phyloP scores from a whole-genome alignment of 2,888 invertebrate genomes.

The Alloplasta piceator region DNA sequence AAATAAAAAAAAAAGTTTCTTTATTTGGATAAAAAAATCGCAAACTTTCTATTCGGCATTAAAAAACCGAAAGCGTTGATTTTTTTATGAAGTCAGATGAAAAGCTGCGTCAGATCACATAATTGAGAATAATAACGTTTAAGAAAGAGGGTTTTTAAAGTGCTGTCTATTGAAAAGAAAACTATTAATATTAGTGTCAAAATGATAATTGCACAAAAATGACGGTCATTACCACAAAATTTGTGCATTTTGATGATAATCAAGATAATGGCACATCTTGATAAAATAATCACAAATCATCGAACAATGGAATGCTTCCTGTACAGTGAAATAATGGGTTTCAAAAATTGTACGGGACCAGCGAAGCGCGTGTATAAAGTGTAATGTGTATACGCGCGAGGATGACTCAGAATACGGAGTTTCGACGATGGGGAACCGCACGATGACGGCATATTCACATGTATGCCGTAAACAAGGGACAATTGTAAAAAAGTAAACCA shows the following conservation, averaged over 20 bases:
- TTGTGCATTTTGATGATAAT: background rate
- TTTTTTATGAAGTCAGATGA: too few species aligned
- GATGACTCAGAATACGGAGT: slow-evolving; percentile 46
- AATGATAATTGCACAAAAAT: background rate
- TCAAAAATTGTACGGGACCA: background rate
- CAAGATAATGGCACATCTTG: background rate
- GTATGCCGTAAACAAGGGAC: slow-evolving; percentile 65
- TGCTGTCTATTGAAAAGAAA: background rate
- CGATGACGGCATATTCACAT: slow-evolving; percentile 60
- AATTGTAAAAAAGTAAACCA: slow-evolving; percentile 65
- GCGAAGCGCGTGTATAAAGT: slow-evolving; percentile 10
- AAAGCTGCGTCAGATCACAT: too few species aligned
- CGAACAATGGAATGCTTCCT: background rate
- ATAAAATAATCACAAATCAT: background rate
- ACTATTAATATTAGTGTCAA: background rate
- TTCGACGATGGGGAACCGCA: slow-evolving; percentile 18
- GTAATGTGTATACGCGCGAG: slow-evolving; percentile 27
- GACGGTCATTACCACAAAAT: background rate
- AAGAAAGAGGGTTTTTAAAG: too few species aligned
- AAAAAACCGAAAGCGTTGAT: too few species aligned
- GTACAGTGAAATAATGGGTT: too few species aligned
- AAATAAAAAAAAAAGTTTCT: too few species aligned
- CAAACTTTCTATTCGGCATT: too few species aligned
- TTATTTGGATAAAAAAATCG: too few species aligned
- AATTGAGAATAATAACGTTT: too few species aligned